phyloP scores from a whole-genome alignment of 2,113 vertebrate genomes.

The Ammodytes dubius region DNA sequence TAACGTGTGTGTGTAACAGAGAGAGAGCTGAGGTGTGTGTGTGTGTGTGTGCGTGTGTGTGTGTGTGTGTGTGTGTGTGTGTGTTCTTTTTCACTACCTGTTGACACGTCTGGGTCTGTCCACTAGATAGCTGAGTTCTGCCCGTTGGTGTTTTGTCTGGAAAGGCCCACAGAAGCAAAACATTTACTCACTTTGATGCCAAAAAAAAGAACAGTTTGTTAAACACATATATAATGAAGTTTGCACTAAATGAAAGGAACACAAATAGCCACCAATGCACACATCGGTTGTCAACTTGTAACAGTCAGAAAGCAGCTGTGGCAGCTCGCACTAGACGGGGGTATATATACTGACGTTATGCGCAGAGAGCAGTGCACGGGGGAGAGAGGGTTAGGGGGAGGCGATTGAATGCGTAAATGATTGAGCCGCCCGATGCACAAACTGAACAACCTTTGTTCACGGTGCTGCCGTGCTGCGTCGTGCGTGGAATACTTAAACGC shows the following conservation, averaged over 20 bases:
- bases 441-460: constrained; percentile 83
- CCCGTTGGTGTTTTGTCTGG: constrained; percentile 97
- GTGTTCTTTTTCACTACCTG: constrained; percentile 88
- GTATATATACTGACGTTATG: constrained; percentile 11
- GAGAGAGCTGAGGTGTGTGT: background rate
- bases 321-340: background rate
- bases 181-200: constrained; percentile 17
- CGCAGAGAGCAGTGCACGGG: constrained; percentile 31
- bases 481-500: constrained; percentile 85
- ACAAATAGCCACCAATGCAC: background rate
- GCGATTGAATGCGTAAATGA: constrained; percentile 82
- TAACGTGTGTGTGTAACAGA: constrained; percentile 12
- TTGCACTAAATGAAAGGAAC: background rate
- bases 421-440: constrained; percentile 77
- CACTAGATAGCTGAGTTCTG: constrained; percentile 98
- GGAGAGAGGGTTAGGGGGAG: constrained; percentile 71
- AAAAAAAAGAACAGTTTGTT: background rate
- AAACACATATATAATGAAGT: background rate
- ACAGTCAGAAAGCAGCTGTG: constrained; percentile 18
- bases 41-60: constrained; percentile 1
- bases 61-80: background rate
- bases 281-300: constrained; percentile 5
- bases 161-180: constrained; percentile 71
- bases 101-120: constrained; percentile 99
- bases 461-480: constrained; percentile 78